Evolutionary conservation across 2,113 vertebrate species (phyloP).

Genomic region (Zosterops borbonicus): DNA sequence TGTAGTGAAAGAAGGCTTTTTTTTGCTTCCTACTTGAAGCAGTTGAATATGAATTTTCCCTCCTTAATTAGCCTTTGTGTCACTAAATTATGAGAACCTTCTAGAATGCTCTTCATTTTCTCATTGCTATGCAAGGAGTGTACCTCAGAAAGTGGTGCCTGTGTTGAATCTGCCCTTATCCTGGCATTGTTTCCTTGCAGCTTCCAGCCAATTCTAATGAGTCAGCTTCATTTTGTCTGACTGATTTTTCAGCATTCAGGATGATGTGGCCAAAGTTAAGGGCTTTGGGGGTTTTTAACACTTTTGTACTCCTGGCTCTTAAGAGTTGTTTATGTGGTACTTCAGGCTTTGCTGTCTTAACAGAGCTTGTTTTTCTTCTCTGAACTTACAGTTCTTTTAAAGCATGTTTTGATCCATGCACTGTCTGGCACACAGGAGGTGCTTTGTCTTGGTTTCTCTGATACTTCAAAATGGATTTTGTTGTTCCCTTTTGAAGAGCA

Average conservation of each 20-base stretch:
- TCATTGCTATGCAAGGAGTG: background rate
- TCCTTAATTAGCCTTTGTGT: background rate
- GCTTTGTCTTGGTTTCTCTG: conserved; percentile 14
- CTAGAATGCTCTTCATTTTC: background rate
- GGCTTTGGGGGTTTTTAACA: background rate
- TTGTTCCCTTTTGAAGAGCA: background rate
- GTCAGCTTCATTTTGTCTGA: background rate
- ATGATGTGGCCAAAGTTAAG: background rate
- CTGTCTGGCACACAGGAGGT: background rate
- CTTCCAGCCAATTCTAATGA: background rate
- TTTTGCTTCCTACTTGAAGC: background rate
- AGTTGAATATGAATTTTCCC: background rate
- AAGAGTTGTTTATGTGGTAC: background rate
- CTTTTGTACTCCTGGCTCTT: background rate
- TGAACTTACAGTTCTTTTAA: background rate
- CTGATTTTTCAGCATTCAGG: background rate
- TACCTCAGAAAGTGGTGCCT: background rate
- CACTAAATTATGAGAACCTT: background rate
- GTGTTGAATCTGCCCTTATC: background rate
- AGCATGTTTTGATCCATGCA: background rate
- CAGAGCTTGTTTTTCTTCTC: background rate
- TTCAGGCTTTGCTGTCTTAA: background rate
- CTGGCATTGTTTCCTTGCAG: background rate
- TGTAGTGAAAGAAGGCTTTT: background rate
- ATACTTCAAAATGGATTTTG: background rate